Base-by-base conservation (phyloP, 2,888 invertebrate genomes). In the Hyppa rectilinea region DNA sequence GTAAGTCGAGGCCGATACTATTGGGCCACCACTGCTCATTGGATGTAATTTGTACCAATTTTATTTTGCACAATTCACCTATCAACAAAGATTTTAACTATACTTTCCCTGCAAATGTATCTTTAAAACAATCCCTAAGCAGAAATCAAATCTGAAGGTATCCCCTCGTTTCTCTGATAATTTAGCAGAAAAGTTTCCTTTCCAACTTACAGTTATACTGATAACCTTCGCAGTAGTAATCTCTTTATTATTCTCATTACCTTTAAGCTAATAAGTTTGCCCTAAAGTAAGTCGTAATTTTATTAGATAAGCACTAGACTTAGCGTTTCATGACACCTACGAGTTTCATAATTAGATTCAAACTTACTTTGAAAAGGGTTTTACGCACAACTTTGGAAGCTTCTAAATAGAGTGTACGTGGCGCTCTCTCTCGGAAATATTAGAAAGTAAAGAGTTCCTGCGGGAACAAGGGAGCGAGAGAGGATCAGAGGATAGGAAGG, bases 361-460 rank as follows among this genome's bases (percentile, higher is more conserved):
- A 71, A 53, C 34, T 56, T 29, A 79, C 61, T 72, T 79, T 58
- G 29, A 50, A 60, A 65, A 34, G 26, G 55, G 17, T 49, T 50
- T 38, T 36, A 38, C n/a, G 40, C 17, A 23, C 3, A 45, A 50
- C 23, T 58, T 45, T 26, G 3, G 17, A 20, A 63, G 47, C 49
- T 59, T 45, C 0, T 7, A 23, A 63, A 67, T 40, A 29, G 6
- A 53, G 26, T 53, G 17, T 52, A 36, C 2, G 72, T 83, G 81
- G 85, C 88, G 91, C 86, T 77, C 68, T 83, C 87, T 85, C n/a
- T 75, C 76, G 89, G 81, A 47, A 63, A 50, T 40, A 61, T 83
- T 75, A 74, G 77, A 69, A 83, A 88, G 80, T 82, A 75, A 34
- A 29, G 65, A 76, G 86, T 72, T 89, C 90, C 91, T 84, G 52